Evolutionary conservation across 2,113 vertebrate species (phyloP).

Genomic region (Podarcis raffonei): DNA sequence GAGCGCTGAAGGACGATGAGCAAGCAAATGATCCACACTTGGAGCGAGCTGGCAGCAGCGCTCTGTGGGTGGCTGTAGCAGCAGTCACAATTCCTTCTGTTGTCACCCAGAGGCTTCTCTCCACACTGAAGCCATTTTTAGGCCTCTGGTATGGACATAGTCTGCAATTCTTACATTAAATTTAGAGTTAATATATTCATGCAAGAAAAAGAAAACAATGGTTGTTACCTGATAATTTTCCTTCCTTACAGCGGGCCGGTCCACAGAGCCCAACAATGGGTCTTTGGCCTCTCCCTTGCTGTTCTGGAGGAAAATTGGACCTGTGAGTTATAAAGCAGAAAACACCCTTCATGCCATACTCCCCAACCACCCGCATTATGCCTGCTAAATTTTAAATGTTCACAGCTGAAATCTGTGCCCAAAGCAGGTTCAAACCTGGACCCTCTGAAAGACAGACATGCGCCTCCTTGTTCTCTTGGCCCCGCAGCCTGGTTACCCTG

Average conservation of each 20-base stretch:
- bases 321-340: constrained; percentile 72
- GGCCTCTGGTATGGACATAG: background rate
- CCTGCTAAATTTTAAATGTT: constrained; percentile 31
- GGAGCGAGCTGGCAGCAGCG: background rate
- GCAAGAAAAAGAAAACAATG: constrained; percentile 43
- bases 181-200: background rate
- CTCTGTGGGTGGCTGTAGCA: background rate
- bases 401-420: constrained; percentile 1
- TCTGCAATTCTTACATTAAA: background rate
- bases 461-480: too few relatives aligned
- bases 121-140: background rate
- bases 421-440: background rate
- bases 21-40: background rate
- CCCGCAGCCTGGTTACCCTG: too few relatives aligned
- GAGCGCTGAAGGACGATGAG: background rate
- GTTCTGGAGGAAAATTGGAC: constrained; percentile 75
- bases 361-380: constrained; percentile 45
- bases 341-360: constrained; percentile 44
- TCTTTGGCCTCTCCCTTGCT: constrained; percentile 77
- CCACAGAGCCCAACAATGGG: constrained; percentile 76
- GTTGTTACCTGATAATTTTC: constrained; percentile 72
- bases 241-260: constrained; percentile 74
- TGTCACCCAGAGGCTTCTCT: background rate
- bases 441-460: background rate
- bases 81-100: background rate